Conservation (phyloP, 2,888 invertebrate species). For the Cheiracanthium punctorium region DNA sequence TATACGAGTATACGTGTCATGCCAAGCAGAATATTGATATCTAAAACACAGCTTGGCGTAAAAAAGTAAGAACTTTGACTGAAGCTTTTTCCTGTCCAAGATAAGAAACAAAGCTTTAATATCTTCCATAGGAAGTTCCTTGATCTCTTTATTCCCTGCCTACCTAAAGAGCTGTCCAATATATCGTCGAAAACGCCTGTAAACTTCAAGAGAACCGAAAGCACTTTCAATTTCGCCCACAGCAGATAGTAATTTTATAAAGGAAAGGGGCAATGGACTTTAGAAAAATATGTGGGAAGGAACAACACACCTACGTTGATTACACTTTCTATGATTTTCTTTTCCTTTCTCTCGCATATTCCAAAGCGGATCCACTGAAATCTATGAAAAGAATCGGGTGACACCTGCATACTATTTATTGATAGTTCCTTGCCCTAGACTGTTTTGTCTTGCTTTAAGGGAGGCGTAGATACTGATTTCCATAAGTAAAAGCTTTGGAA, state of each 20-base stretch:
- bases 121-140: not conserved
- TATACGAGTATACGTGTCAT: no score
- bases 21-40: no score
- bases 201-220: not conserved
- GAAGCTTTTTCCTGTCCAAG: no score
- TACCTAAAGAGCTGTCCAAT: not conserved
- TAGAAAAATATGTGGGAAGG: not conserved
- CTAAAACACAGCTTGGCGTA: no score
- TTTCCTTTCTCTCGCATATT: not conserved
- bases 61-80: no score
- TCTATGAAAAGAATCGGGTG: not conserved
- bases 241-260: not conserved
- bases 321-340: not conserved
- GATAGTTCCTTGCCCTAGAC: not conserved
- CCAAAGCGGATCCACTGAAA: not conserved
- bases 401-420: not conserved
- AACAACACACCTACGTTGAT: not conserved
- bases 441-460: not conserved
- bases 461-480: no score
- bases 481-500: no score
- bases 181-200: not conserved
- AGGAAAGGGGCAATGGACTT: not conserved
- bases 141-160: not conserved
- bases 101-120: no score
- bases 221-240: constrained; percentile 12